Evolutionary conservation across 2,797 vertebrate genomes (phyloP), one percentile per base, ranked within the genome.

Genomic region (Delichon dasypus): DNA sequence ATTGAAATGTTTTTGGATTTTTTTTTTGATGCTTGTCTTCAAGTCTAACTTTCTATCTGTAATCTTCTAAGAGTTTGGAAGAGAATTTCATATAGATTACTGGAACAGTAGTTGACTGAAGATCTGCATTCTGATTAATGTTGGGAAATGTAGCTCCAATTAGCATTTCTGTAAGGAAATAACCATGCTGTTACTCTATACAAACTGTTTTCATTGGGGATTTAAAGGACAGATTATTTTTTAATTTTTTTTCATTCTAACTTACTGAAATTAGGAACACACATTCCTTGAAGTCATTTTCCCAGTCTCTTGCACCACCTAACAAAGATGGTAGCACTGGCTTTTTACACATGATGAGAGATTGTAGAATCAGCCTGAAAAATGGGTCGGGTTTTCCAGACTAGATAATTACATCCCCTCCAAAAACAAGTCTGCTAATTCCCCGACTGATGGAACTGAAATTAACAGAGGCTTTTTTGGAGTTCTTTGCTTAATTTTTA

Each of bases 401-500:
- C 10, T 0, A 47, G 19, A 15, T 14, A 48, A 77, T 25, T 5
- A 18, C 38, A 44, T 32, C 5, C 10, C 9, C 40, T 81, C 21
- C 11, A 42, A 64, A 89, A 75, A 2, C 5, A 51, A 64, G 6
- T 21, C 42, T 51, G 4, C 20, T 61, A 30, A 74, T 42, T 12
- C 9, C 21, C 8, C 27, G 10, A 14, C 5, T 42, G 27, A 38
- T 47, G 17, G 5, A 85, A 50, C 2, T 30, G 11, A 79, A 71
- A 71, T 47, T 30, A 34, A 10, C 5, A 23, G 48, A 12, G 12
- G 1, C 0, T 13, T 47, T 44, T 54, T 19, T 2, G 3, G 2
- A 3, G 4, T 1, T 0, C 0, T 6, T 57, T 51, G 2, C 5
- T 66, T 73, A 1, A 10, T n/a, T 72, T 61, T 85, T 18, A 68